phyloP scores from a whole-genome alignment of 2,888 invertebrate genomes.

The Mimumesa dahlbomi region DNA sequence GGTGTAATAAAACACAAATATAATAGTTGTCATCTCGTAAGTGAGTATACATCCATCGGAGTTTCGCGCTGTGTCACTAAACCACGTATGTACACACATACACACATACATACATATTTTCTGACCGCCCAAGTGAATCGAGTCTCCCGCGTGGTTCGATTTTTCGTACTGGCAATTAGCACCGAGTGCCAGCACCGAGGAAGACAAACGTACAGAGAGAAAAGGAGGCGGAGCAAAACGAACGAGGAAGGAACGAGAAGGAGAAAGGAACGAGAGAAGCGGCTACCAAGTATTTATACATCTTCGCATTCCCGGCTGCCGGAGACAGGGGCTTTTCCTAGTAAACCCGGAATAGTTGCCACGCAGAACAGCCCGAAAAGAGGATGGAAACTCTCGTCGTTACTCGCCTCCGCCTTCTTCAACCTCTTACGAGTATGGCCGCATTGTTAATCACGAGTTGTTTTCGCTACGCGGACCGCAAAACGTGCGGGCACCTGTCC shows the following conservation, averaged over 20 bases:
- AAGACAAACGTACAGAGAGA: constrained; percentile 6
- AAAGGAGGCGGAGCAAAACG: constrained; percentile 9
- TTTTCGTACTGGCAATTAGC: constrained; percentile 67
- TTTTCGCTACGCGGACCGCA: constrained; percentile 12
- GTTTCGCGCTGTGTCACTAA: no score
- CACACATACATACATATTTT: no score
- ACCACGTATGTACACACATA: no score
- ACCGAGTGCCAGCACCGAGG: constrained; percentile 29
- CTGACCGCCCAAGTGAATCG: background rate
- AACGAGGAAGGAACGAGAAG: constrained; percentile 5
- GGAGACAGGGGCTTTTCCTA: constrained; percentile 69
- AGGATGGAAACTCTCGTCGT: constrained; percentile 29
- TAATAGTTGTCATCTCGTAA: no score
- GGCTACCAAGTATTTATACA: constrained; percentile 61
- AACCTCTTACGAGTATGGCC: background rate
- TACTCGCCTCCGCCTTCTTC: background rate
- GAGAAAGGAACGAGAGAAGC: constrained; percentile 9
- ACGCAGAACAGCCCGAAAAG: constrained; percentile 46
- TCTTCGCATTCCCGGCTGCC: constrained; percentile 58
- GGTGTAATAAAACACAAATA: no score
- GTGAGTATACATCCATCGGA: no score
- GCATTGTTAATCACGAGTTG: constrained; percentile 40
- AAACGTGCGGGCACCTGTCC: constrained; percentile 41
- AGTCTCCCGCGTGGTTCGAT: constrained; percentile 18
- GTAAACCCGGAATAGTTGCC: constrained; percentile 75